Conservation (phyloP, 2,888 invertebrate species). For the Diarsia dahlii region DNA sequence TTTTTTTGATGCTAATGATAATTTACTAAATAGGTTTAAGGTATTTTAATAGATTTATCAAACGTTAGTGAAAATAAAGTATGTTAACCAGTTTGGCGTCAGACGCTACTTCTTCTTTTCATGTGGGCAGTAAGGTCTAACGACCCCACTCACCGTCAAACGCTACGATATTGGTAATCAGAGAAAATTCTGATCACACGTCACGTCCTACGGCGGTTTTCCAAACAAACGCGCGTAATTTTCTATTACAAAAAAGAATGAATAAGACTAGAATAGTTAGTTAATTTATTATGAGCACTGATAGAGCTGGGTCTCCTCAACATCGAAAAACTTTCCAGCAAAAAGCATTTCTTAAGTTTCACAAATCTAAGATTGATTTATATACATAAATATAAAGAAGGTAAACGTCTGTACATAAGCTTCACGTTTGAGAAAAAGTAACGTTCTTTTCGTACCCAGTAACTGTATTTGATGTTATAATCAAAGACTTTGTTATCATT, state of each 20-base stretch:
- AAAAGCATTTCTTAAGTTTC: neutral
- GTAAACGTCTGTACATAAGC: neutral
- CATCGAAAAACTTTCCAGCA: neutral
- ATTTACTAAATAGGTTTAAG: neutral
- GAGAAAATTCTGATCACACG: neutral
- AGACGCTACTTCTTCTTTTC: too few species aligned
- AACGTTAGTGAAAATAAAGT: neutral
- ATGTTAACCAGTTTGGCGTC: neutral
- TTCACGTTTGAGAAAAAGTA: neutral
- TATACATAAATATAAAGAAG: neutral
- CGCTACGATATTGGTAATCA: neutral
- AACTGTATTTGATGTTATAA: slow-evolving; percentile 23
- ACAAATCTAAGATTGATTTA: neutral
- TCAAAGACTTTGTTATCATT: slow-evolving; percentile 33
- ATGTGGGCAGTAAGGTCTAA: too few species aligned
- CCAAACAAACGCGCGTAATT: neutral
- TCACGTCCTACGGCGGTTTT: neutral
- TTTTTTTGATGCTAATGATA: slow-evolving; percentile 1
- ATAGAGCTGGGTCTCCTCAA: neutral
- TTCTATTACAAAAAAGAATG: neutral
- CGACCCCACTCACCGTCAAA: too few species aligned
- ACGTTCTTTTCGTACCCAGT: slow-evolving; percentile 1
- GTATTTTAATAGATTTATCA: slow-evolving; percentile 15
- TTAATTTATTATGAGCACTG: neutral
- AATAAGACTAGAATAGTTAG: neutral